Evolutionary conservation across 2,113 vertebrate genomes (phyloP), one percentile per base, ranked within the genome.

Genomic region (Pan paniscus): DNA sequence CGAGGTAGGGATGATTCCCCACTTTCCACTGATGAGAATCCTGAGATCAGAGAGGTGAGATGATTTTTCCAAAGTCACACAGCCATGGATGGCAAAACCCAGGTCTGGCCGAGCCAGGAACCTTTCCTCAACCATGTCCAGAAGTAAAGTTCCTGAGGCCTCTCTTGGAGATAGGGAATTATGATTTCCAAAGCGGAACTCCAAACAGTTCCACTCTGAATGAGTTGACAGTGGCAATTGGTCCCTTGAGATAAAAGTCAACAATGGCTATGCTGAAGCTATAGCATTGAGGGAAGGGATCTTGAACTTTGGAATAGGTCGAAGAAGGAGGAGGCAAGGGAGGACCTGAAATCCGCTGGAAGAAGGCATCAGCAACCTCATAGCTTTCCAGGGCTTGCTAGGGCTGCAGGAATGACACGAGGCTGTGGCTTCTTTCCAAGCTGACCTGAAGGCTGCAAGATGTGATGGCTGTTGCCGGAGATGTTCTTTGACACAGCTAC

Each of bases 311-410:
- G 14, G 50, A 27, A 4, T 0, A 64, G 75, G 12, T 20, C 2
- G 32, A 25, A 35, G 48, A 0, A n/a, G 10, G 55, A 43, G 5
- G 32, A 18, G 17, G 7, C 14, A 2, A 0, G 0, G 11, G 14
- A 46, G 20, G 6, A 32, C 6, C 40, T 23, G 10, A 10, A 0
- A 0, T 3, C 20, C 5, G 1, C 11, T 22, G 8, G 68, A 5
- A 40, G 40, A 10, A 61, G 67, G 17, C 0, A 0, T 1, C 4
- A 1, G 81, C 4, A 55, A 52, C 38, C 9, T 8, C 3, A 64
- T 30, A 18, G 70, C 6, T 57, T 38, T 25, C 84, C 67, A 32
- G 50, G 48, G 76, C 72, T 90, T 88, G 67, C 68, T 0, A 0
- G 27, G 38, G 67, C 48, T 18, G 12, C 18, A 11, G 76, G 32